phyloP scores from a whole-genome alignment of 1,140 invertebrate genomes.

The Meloidogyne exigua region DNA sequence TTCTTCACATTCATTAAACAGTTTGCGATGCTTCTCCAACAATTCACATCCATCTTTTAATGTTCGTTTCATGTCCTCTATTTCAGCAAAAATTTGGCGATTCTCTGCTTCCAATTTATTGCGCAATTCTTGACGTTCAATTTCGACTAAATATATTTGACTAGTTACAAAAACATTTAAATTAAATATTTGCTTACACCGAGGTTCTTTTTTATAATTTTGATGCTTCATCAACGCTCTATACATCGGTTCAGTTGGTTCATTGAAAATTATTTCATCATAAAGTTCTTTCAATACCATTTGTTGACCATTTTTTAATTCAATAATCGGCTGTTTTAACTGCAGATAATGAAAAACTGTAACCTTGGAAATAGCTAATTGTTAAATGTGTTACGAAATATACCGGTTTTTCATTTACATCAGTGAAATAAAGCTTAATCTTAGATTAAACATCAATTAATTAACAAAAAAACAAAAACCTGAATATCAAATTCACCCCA shows the following conservation, averaged over 20 bases:
- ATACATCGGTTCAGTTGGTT: constrained; percentile 88
- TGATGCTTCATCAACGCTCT: constrained; percentile 72
- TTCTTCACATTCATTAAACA: constrained; percentile 33
- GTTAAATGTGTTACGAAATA: constrained; percentile 64
- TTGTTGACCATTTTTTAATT: constrained; percentile 71
- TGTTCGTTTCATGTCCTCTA: constrained; percentile 52
- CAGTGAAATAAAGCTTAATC: constrained; percentile 95
- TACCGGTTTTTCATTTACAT: constrained; percentile 90
- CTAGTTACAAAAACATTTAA: background rate
- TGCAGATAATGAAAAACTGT: constrained; percentile 93
- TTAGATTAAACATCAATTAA: constrained; percentile 10
- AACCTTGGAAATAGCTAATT: constrained; percentile 70
- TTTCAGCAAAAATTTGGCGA: constrained; percentile 49
- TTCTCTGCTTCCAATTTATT: constrained; percentile 33
- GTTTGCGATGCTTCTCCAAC: constrained; percentile 15
- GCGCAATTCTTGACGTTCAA: constrained; percentile 23
- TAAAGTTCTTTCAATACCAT: constrained; percentile 87
- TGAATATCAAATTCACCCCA: constrained; percentile 99
- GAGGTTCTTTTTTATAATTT: constrained; percentile 34
- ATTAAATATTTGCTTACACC: constrained; percentile 12
- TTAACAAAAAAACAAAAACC: constrained; percentile 6
- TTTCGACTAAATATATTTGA: constrained; percentile 24
- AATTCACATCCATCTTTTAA: constrained; percentile 44
- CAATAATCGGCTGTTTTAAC: constrained; percentile 74
- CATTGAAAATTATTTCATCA: constrained; percentile 84